Conservation (phyloP, 2,113 vertebrate species). For the Stomatorhinus ivindoensis region DNA sequence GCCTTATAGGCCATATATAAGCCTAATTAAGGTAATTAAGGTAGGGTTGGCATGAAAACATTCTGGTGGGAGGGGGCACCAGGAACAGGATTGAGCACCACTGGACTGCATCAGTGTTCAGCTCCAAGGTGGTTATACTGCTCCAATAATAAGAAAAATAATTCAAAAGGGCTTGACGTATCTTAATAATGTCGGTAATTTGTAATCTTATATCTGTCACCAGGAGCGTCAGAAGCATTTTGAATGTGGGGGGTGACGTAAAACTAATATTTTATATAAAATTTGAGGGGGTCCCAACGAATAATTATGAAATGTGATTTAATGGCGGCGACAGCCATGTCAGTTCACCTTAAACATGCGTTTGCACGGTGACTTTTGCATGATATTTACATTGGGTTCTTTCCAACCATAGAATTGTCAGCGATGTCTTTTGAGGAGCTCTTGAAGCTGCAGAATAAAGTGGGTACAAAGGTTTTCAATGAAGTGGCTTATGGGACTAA, state of each 20-base stretch:
- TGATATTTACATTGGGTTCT: background rate
- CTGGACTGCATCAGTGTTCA: background rate
- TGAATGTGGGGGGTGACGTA: too few species aligned
- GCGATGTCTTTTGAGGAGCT: slow-evolving; percentile 62
- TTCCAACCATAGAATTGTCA: slow-evolving; percentile 48
- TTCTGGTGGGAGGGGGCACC: too few species aligned
- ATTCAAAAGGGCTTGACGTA: background rate
- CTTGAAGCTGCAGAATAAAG: slow-evolving; percentile 52
- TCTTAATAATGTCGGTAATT: background rate
- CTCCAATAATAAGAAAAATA: background rate
- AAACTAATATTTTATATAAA: too few species aligned
- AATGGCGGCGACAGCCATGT: too few species aligned
- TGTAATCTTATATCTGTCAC: background rate
- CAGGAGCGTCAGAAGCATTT: too few species aligned
- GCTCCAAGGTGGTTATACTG: background rate
- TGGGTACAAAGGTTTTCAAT: slow-evolving; percentile 61
- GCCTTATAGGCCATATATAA: too few species aligned
- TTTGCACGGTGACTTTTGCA: background rate
- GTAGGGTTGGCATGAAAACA: too few species aligned
- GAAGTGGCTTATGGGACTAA: slow-evolving; percentile 35
- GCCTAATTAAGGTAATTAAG: too few species aligned
- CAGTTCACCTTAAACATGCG: background rate
- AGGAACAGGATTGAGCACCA: too few species aligned
- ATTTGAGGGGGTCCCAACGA: too few species aligned
- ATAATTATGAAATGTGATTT: too few species aligned